These are phyloP conservation scores for Falcaria lacertinaria DNA, from an alignment of 2,888 invertebrate genomes.

Conservation along the genomic window DNA sequence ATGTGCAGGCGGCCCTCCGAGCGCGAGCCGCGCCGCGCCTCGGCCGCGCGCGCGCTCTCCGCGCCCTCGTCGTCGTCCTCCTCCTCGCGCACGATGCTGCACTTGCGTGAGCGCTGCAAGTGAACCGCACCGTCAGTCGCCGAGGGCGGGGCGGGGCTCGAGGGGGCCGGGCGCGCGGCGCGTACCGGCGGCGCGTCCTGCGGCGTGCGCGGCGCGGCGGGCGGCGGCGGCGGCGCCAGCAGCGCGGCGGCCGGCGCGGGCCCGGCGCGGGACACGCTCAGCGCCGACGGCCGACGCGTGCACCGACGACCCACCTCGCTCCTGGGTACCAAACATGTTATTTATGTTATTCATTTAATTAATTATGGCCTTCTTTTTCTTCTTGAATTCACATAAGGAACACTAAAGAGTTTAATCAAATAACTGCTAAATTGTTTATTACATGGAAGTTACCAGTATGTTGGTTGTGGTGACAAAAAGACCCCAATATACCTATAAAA, in stretches of 20 bases:
- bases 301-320: slow-evolving; percentile 41
- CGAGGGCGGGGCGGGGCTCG: neutral
- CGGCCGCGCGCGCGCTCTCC: slow-evolving; percentile 76
- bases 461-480: too few species aligned
- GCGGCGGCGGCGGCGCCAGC: slow-evolving; percentile 58
- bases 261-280: slow-evolving; percentile 48
- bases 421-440: too few species aligned
- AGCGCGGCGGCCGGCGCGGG: slow-evolving; percentile 28
- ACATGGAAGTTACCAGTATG: too few species aligned
- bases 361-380: too few species aligned
- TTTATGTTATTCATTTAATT: neutral
- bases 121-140: neutral
- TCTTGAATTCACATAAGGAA: too few species aligned
- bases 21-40: slow-evolving; percentile 83
- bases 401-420: too few species aligned
- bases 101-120: slow-evolving; percentile 86
- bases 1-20: slow-evolving; percentile 89
- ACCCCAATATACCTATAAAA: too few species aligned
- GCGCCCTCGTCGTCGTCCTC: slow-evolving; percentile 91
- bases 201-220: slow-evolving; percentile 82
- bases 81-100: slow-evolving; percentile 95
- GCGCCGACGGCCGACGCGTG: slow-evolving; percentile 56
- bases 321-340: slow-evolving; percentile 12
- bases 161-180: neutral
- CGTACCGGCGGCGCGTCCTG: slow-evolving; percentile 83